Evolutionary conservation across 1,140 invertebrate species (phyloP), one percentile per base, ranked within the genome.

Genomic region (Drosophila tsacasi): DNA sequence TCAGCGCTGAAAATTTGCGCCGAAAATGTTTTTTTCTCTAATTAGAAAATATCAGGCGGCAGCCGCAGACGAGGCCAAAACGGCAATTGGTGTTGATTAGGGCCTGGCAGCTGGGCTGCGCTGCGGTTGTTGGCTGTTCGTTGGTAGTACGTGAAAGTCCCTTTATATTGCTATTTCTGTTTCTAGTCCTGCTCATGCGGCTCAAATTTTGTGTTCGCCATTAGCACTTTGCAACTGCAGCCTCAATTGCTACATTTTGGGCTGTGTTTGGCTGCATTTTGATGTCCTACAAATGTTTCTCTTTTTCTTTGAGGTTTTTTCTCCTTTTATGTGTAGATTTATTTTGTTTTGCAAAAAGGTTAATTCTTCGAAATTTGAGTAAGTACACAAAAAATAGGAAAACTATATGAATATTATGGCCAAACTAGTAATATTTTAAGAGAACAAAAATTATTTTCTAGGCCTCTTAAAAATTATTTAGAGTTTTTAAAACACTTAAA

Each of bases 71-170:
- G 44, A 39, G 55, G 49, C 37, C 79, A 39, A 63, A 69, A 65
- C 35, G 47, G 71, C 76, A 80, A 80, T 87, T 87, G 83, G 69
- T 83, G 83, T 83, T 87, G 76, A 87, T 83, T 87, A 80, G 76
- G 64, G 49, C 60, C 32, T 30, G 40, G 25, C 52, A 54, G 59
- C 42, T 62, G 69, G 69, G 12, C 65, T 58, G 60, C 10, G 42
- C 19, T 25, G 25, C 39, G 47, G 59, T 39, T 21, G 19, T 23
- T 3, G 17, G 21, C 2, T 40, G 44, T 13, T 19, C 3, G 21
- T 17, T 52, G 15, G 30, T 32, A 17, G 10, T 21, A 37, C 2
- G 42, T 13, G 27, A 1, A 21, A 23, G 10, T 10, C 4, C 27
- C 10, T 0, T 32, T 35, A 19, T 32, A 19, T 15, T 25, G 8